Base-by-base conservation (phyloP, 2,888 invertebrate species). In the Hypolimnas misippus region DNA sequence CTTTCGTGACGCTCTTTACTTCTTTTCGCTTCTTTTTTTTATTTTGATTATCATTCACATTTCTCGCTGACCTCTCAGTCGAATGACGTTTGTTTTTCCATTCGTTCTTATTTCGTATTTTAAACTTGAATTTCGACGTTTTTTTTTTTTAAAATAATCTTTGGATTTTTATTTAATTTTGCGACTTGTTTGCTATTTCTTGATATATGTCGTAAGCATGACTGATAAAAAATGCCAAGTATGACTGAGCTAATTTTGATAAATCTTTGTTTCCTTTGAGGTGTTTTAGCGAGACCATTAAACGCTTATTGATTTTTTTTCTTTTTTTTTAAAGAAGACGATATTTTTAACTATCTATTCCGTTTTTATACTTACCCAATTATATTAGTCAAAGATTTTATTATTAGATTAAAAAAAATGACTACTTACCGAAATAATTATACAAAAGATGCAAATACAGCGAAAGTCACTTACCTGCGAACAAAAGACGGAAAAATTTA, bases 391-490 rank as follows among this genome's bases (percentile, higher is more conserved):
- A 8, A 2, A 12, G 6, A n/a, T 40, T 46, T 12, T 4, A 46
- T n/a, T n/a, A n/a, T n/a, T 8, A 25, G 7, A 8, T 10, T 7
- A 8, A 12, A 49, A 25, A 29, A 49, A 38, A 31, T 17, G 25
- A 64, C 56, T 66, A 63, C 70, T 70, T 65, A 70, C 69, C 67
- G 38, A 63, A 62, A 65, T 63, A 60, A 25, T 25, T 49, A 65
- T 69, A 51, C 59, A 51, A 33, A 66, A 65, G 46, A 66, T 52
- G 57, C 58, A 67, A 70, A 67, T 74, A 90, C 90, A 89, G 68
- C 77, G 74, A 85, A 91, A 87, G 77, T 76, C 89, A 91, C 91
- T 92, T 84, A 87, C 84, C 85, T 86, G 82, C 70, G 46, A 87
- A 89, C 83, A 86, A 87, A 82, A 82, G 78, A 76, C 68, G 76